Evolutionary conservation across 2,113 vertebrate genomes (phyloP), one percentile per base, ranked within the genome.

Genomic region (Muntiacus muntjak): DNA sequence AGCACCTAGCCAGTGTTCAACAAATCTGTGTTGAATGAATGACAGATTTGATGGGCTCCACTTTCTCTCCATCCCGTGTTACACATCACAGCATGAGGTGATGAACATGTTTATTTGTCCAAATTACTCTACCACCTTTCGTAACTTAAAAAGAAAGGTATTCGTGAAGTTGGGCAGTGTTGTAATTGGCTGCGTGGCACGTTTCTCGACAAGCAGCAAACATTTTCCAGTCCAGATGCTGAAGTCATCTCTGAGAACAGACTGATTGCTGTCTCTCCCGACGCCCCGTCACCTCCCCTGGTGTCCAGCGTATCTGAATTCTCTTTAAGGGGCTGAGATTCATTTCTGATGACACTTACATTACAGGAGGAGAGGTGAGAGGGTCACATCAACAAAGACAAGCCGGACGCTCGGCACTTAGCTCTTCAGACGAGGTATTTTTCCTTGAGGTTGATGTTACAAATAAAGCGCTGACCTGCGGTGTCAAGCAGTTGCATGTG

Each of bases 381-480:
- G 5, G 85, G 92, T 96, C 94, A 74, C 3, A 0, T 78, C 89
- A 36, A 52, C 78, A 36, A 74, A 92, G 92, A 89, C 55, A 21
- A 84, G 89, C 67, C 28, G 17, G 7, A 40, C 60, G 52, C 7
- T 55, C 1, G 19, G 47, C 81, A 17, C 81, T 55, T 85, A 76
- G 97, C 81, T 57, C 91, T 88, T 76, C 91, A 64, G 87, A 40
- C 0, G 16, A 89, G 60, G 50, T 30, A 26, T 89, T 92, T 71
- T 97, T 95, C 83, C 89, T 96, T 36, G 52, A 60, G 79, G 47
- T 78, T 67, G 45, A 47, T 47, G 6, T 89, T 67, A 91, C 93
- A 96, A 74, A 96, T 58, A 40, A 89, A 97, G 47, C 1, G 0
- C 50, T 97, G 96, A 96, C 94, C 97, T 14, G 26, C 1, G 28